These are phyloP conservation scores for Heteropelma amictum DNA, from an alignment of 2,888 invertebrate species.

Conservation along the genomic window DNA sequence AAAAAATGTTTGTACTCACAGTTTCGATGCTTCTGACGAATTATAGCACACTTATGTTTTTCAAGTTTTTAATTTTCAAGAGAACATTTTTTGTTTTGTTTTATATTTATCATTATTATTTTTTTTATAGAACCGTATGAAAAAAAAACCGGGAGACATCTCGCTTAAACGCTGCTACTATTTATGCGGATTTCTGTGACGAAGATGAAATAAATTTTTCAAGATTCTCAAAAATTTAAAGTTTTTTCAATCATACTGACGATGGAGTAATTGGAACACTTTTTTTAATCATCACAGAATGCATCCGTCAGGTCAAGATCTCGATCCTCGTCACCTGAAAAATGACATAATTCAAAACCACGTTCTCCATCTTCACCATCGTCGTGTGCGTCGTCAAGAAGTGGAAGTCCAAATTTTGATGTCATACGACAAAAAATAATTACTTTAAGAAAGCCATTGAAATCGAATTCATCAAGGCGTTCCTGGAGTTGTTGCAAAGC, in stretches of 20 bases:
- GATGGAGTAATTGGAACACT: neutral
- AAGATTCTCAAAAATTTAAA: neutral
- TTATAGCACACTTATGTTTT: neutral
- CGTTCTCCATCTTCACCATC: neutral
- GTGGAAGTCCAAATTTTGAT: neutral
- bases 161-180: neutral
- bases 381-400: neutral
- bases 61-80: neutral
- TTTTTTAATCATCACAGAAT: neutral
- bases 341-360: neutral
- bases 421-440: neutral
- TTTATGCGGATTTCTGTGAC: neutral
- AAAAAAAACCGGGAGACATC: neutral
- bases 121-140: neutral
- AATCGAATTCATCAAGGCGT: neutral
- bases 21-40: neutral
- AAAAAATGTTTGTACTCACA: neutral
- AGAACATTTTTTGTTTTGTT: neutral
- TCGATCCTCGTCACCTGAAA: neutral
- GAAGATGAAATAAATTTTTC: neutral
- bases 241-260: neutral
- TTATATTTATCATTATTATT: neutral
- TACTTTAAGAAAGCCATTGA: neutral
- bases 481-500: neutral
- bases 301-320: neutral